These are phyloP conservation scores for Calcarius lapponicus DNA, from an alignment of 2,797 vertebrate species.

Conservation along the genomic window DNA sequence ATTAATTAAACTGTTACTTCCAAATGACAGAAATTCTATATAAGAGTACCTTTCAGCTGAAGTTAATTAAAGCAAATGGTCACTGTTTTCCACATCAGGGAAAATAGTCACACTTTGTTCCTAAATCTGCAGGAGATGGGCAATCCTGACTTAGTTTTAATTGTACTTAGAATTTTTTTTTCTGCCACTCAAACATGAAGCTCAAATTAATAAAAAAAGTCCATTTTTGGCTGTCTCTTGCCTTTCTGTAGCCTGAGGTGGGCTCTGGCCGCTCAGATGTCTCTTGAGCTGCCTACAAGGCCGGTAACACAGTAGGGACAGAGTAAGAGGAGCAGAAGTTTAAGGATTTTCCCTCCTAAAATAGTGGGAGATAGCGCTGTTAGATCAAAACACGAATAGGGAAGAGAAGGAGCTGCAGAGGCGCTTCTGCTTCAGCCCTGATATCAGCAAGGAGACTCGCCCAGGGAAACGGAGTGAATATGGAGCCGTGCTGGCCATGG, in stretches of 20 bases:
- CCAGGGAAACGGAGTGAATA: accelerated
- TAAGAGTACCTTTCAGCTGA: background rate
- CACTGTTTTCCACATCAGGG: background rate
- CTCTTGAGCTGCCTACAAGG: background rate
- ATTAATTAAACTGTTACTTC: background rate
- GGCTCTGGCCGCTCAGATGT: background rate
- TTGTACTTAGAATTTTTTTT: background rate
- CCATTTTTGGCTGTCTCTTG: background rate
- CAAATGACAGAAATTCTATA: background rate
- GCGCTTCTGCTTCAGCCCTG: background rate
- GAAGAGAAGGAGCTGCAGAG: background rate
- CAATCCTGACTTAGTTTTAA: background rate
- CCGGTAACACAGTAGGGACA: background rate
- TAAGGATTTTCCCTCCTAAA: background rate
- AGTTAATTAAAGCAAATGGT: background rate
- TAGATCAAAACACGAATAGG: background rate
- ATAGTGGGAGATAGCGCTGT: background rate
- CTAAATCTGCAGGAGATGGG: background rate
- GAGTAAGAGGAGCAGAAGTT: background rate
- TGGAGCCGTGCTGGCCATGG: accelerated
- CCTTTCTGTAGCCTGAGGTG: accelerated
- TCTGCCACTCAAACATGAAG: background rate
- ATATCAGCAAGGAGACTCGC: background rate
- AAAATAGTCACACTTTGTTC: background rate
- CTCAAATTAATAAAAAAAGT: background rate